phyloP scores from a whole-genome alignment of 2,113 vertebrate genomes.

The Myrmophylax atrothorax region DNA sequence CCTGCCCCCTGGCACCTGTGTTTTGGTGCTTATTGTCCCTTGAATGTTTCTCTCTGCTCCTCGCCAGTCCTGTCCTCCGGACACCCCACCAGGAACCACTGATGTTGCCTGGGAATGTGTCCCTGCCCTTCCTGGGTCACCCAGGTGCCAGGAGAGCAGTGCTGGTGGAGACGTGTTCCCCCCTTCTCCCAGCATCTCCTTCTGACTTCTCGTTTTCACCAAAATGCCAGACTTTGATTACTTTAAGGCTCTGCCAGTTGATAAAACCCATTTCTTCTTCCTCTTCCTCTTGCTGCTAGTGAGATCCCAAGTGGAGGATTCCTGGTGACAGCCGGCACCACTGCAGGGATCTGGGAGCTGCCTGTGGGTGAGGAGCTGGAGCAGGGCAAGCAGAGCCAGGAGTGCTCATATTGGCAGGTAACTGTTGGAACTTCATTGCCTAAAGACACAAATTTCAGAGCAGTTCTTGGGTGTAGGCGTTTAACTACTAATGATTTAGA shows the following conservation, averaged over 20 bases:
- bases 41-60: neutral
- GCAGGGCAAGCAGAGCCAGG: neutral
- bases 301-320: neutral
- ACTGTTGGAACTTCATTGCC: neutral
- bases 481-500: slow-evolving; percentile 26
- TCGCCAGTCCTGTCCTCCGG: neutral
- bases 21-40: neutral
- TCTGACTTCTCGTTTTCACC: neutral
- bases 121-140: neutral
- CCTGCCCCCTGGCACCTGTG: neutral
- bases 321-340: neutral
- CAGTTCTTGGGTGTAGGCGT: neutral
- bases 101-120: neutral
- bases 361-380: fast-evolving
- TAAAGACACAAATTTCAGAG: neutral
- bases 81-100: neutral
- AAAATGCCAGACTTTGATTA: neutral
- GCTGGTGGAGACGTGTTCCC: neutral
- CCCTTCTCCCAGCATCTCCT: neutral
- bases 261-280: neutral
- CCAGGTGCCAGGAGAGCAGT: neutral
- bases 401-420: neutral
- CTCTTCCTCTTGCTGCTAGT: neutral
- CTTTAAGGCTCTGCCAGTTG: neutral
- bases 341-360: neutral